Base-by-base conservation (phyloP, 2,113 vertebrate species). In the Anhinga rufa region DNA sequence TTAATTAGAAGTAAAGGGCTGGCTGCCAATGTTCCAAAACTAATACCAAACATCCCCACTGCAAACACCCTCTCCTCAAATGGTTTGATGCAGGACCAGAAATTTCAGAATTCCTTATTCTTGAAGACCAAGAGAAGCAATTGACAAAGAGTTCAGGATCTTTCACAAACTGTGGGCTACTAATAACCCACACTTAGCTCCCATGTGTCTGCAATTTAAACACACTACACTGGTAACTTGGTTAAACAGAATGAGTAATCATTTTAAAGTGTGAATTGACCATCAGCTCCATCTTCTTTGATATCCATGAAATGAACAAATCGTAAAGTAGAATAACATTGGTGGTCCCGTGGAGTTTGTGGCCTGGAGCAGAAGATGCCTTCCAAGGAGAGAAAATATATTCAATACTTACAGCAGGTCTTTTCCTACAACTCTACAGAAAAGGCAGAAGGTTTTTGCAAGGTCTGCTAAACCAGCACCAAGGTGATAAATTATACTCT, bases 1-100 rank as follows among this genome's bases (percentile, higher is more conserved):
- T 91, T 92, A 93, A 92, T 92, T 83, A 90, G 82, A 94, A 80
- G 31, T 62, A 88, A 82, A 80, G 14, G 52, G 88, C 92, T 86
- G 68, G 17, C 82, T 90, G 87, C 66, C 93, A 91, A 4, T 7
- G 32, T 74, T 96, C 75, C 60, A 77, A 87, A 89, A 68, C 32
- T 66, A 52, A 70, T 51, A 88, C 38, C 66, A 88, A 82, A 85
- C 32, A 58, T 74, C 32, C 38, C 36, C 51, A 55, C 51, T 92
- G 57, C 51, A 94, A 91, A 69, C 24, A 87, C 15, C 3, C 58
- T 61, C 74, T 78, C 19, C 55, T 89, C 58, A 86, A 91, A 90
- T 5, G 38, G 66, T 91, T 71, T 78, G 68, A 57, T 60, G 36
- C 17, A 28, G 4, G 6, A 77, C 17, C 49, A 69, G 21, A 75